Conservation (phyloP, 2,113 vertebrate genomes). For the Pseudolaguvia tuberculata region DNA sequence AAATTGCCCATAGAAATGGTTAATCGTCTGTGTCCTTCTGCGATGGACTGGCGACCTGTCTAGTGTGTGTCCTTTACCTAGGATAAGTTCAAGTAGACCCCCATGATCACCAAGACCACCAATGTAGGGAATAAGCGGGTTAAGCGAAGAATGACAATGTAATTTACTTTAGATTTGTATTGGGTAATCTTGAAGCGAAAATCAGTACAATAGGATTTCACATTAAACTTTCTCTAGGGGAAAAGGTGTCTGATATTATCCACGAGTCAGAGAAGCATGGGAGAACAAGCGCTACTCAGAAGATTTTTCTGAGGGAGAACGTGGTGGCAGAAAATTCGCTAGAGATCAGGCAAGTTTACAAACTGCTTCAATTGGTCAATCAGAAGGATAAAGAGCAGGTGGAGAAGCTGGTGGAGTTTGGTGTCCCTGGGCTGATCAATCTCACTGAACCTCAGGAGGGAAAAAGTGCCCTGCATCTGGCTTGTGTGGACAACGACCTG, state of each 20-base stretch:
- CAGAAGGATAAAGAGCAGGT: conserved; percentile 73
- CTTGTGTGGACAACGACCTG: conserved; percentile 67
- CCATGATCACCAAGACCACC: too few species aligned
- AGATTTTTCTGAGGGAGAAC: too few species aligned
- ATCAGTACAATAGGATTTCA: too few species aligned
- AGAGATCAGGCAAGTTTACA: conserved; percentile 80
- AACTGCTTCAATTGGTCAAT: conserved; percentile 78
- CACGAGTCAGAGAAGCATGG: background rate
- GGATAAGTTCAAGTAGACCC: too few species aligned
- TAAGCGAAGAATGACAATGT: too few species aligned
- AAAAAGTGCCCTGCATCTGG: conserved; percentile 73
- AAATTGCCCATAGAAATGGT: too few species aligned
- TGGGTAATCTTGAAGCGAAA: too few species aligned
- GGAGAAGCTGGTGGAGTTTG: conserved; percentile 72
- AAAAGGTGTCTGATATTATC: background rate
- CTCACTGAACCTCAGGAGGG: conserved; percentile 78
- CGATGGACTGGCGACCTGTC: too few species aligned
- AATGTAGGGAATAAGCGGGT: too few species aligned
- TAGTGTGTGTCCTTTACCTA: too few species aligned
- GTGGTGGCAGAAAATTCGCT: conserved; percentile 67
- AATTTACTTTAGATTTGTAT: too few species aligned
- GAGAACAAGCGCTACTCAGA: background rate
- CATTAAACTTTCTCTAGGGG: background rate
- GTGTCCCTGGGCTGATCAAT: conserved; percentile 79
- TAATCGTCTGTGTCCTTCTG: too few species aligned